phyloP scores from a whole-genome alignment of 2,888 invertebrate genomes.

The Empis livida region DNA sequence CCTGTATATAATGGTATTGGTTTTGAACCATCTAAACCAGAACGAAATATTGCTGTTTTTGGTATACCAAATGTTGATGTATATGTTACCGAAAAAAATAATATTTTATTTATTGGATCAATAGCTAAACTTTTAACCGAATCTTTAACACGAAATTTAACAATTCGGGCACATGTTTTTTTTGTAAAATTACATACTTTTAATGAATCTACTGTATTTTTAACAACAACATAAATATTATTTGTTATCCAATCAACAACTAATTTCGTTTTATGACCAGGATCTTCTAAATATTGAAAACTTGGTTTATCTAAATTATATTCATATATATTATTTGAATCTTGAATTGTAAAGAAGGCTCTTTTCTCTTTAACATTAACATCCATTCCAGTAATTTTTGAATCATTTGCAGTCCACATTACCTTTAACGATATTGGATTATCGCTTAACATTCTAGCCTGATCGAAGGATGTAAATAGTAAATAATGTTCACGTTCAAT shows the following conservation, averaged over 20 bases:
- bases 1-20: conserved; percentile 33
- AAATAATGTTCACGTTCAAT: conserved; percentile 41
- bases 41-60: conserved; percentile 40
- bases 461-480: conserved; percentile 42
- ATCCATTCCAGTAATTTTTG: conserved; percentile 43
- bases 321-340: conserved; percentile 34
- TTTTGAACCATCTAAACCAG: conserved; percentile 41
- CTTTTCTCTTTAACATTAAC: conserved; percentile 34
- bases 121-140: conserved; percentile 47
- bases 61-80: conserved; percentile 35
- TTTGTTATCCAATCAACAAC: conserved; percentile 62
- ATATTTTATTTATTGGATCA: conserved; percentile 44
- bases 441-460: conserved; percentile 41
- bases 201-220: conserved; percentile 29
- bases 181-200: conserved; percentile 42
- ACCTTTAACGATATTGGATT: conserved; percentile 25
- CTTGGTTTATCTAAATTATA: conserved; percentile 29
- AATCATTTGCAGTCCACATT: conserved; percentile 36
- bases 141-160: conserved; percentile 38
- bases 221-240: conserved; percentile 55
- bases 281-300: conserved; percentile 28
- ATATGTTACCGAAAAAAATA: conserved; percentile 45
- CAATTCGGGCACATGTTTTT: conserved; percentile 42
- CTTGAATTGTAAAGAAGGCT: conserved; percentile 40
- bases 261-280: conserved; percentile 42